Evolutionary conservation across 2,888 invertebrate species (phyloP).

Genomic region (Pandemis corylana): DNA sequence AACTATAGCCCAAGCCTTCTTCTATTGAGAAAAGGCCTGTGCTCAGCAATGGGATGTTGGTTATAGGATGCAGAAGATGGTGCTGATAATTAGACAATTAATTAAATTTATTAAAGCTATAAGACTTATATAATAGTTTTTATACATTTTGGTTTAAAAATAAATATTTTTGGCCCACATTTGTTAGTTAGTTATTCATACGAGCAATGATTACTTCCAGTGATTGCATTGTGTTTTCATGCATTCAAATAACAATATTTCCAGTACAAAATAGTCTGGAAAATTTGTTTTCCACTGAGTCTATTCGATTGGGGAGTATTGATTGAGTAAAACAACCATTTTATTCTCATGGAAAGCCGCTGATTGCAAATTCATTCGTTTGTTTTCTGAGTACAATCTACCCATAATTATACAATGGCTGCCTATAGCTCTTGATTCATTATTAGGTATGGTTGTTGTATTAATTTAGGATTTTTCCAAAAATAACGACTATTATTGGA

Average conservation of each 20-base stretch:
- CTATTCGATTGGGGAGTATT: not conserved
- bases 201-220: slow-evolving; percentile 31
- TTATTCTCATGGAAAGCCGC: slow-evolving; percentile 6
- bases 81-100: no score
- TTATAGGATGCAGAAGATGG: no score
- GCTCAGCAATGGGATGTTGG: no score
- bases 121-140: no score
- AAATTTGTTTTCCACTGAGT: slow-evolving; percentile 17
- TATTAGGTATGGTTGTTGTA: no score
- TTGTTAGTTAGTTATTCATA: slow-evolving; percentile 27
- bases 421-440: no score
- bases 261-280: slow-evolving; percentile 10
- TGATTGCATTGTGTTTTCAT: slow-evolving; percentile 36
- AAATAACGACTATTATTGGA: no score
- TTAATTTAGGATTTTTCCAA: no score
- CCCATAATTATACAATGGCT: not conserved
- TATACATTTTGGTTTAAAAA: not conserved
- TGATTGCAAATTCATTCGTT: slow-evolving; percentile 15
- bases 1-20: no score
- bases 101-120: no score
- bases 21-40: no score
- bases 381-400: slow-evolving; percentile 12
- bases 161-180: not conserved
- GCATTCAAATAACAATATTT: slow-evolving; percentile 40
- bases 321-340: slow-evolving; percentile 13